Evolutionary conservation across 2,888 invertebrate species (phyloP).

Genomic region (Apotomis turbidana): DNA sequence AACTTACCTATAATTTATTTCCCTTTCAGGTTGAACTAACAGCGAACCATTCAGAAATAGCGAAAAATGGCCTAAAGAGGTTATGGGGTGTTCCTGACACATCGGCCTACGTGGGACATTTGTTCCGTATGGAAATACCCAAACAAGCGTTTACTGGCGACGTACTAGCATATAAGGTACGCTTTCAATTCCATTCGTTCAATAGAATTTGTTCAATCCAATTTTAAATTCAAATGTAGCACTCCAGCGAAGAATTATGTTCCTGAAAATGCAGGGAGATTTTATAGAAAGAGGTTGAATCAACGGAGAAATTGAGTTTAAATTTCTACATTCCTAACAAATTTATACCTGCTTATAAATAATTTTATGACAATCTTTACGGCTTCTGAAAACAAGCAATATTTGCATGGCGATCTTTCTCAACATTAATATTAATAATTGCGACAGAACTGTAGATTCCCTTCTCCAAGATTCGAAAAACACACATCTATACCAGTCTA

Average conservation of each 20-base stretch:
- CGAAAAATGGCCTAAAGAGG: slow-evolving; percentile 79
- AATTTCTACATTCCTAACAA: slow-evolving; percentile 14
- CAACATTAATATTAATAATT: neutral
- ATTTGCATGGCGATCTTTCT: neutral
- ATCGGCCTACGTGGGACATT: slow-evolving; percentile 87
- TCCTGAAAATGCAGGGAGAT: slow-evolving; percentile 21
- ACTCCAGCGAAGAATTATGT: slow-evolving; percentile 24
- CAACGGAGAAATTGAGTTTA: slow-evolving; percentile 27
- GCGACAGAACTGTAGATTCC: too few relatives aligned
- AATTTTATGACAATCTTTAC: neutral
- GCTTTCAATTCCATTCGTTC: slow-evolving; percentile 44
- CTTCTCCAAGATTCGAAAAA: too few relatives aligned
- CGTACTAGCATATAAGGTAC: slow-evolving; percentile 88
- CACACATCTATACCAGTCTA: neutral
- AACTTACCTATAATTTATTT: slow-evolving; percentile 37
- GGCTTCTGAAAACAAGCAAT: neutral
- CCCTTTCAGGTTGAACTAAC: slow-evolving; percentile 73
- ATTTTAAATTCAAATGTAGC: slow-evolving; percentile 40
- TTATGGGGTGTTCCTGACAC: slow-evolving; percentile 86
- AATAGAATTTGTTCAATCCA: slow-evolving; percentile 36
- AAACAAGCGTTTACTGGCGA: slow-evolving; percentile 88
- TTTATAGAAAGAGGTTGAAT: slow-evolving; percentile 26
- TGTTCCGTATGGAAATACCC: slow-evolving; percentile 89
- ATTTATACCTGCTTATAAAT: neutral
- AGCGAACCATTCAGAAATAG: slow-evolving; percentile 77